phyloP scores from a whole-genome alignment of 2,888 invertebrate genomes.

The Fragum whitleyi region DNA sequence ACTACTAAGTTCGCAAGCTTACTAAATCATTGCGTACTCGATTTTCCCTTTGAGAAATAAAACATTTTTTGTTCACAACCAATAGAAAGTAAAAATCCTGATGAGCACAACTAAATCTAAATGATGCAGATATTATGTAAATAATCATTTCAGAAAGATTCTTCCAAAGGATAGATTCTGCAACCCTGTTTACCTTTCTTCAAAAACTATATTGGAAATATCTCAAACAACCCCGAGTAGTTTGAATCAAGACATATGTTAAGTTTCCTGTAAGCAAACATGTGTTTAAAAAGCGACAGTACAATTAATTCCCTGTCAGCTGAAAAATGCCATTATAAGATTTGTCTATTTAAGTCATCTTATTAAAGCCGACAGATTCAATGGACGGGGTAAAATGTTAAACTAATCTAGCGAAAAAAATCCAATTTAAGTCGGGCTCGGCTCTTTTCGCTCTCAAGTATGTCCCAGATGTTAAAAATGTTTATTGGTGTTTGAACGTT shows the following conservation, averaged over 20 bases:
- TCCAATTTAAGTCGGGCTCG: conserved; percentile 16
- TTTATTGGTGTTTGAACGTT: conserved; percentile 17
- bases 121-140: too few species aligned
- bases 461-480: conserved; percentile 21
- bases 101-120: too few species aligned
- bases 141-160: too few species aligned
- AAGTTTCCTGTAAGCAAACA: conserved; percentile 12
- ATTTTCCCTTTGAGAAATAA: too few species aligned
- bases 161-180: too few species aligned
- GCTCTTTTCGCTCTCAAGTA: conserved; percentile 1
- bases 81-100: too few species aligned
- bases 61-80: too few species aligned
- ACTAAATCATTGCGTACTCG: too few species aligned
- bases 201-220: too few species aligned
- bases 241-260: background rate
- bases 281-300: conserved; percentile 13
- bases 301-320: conserved; percentile 21
- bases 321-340: conserved; percentile 18
- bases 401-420: conserved; percentile 20
- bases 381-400: conserved; percentile 17
- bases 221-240: background rate
- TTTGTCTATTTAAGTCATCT: conserved; percentile 18
- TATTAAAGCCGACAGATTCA: conserved; percentile 22
- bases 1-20: too few species aligned
- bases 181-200: too few species aligned